Evolutionary conservation across 1,140 invertebrate genomes (phyloP), one percentile per base, ranked within the genome.

Genomic region (Drosophila micromelanica): DNA sequence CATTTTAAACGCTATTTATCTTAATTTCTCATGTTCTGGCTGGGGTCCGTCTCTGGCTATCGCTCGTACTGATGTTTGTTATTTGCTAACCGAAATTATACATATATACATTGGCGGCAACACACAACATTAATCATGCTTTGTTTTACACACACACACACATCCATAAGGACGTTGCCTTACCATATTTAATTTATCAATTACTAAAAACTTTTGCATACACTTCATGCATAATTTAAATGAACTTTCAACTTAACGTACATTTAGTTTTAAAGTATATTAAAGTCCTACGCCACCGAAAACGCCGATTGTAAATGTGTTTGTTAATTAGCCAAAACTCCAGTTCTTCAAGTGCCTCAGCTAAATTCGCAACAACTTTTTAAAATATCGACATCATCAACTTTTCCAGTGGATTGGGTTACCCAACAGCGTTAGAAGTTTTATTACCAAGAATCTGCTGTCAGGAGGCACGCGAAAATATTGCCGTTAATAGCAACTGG

Each of bases 1-100:
- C 81, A 87, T 86, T 87, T 81, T 71, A 72, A 87, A 72, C 63
- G 86, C 64, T 87, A 86, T 86, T 86, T 86, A 81, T 86, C 82
- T 82, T 86, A 81, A 86, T 86, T 81, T 81, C 48, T 54, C 27
- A 70, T 42, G 68, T n/a, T 42, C 13, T 52, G 23, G 42, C 23
- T 46, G 4, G 12, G 48, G 30, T 49, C n/a, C 2, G 15, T 30
- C 52, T 59, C 13, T 8, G n/a, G 12, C 27, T 49, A 4, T 68
- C 52, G 46, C 60, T 63, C 46, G 40, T 48, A 45, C 51, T 76
- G 75, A 76, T 86, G 77, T 86, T 78, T 87, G 82, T 87, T 86
- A 75, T 87, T 86, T 87, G 78, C 81, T 78, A 78, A 87, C 56
- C 71, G 78, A 87, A 82, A 86, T 86, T 71, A 87, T 81, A 87